phyloP scores from a whole-genome alignment of 2,797 vertebrate genomes.

The Anableps anableps region DNA sequence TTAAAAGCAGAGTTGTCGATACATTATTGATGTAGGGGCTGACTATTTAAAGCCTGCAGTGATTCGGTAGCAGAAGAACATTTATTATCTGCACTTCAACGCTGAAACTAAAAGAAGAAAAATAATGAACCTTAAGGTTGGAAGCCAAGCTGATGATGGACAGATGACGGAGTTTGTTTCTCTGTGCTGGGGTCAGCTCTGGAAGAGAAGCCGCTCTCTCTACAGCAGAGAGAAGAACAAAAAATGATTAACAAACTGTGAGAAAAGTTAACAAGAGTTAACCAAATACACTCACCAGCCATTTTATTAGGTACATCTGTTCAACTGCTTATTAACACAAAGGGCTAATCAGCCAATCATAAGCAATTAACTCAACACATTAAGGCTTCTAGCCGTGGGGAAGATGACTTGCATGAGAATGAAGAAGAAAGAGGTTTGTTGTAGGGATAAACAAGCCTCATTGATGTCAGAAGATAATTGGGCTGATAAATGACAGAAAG shows the following conservation, averaged over 20 bases:
- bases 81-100: slow-evolving; percentile 18
- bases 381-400: neutral
- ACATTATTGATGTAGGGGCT: slow-evolving; percentile 38
- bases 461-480: too few relatives aligned
- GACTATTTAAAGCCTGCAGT: slow-evolving; percentile 25
- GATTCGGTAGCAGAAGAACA: slow-evolving; percentile 16
- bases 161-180: slow-evolving; percentile 95
- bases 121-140: slow-evolving; percentile 88
- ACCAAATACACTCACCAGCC: neutral
- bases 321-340: neutral
- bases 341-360: neutral
- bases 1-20: slow-evolving; percentile 36
- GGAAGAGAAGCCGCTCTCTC: slow-evolving; percentile 86
- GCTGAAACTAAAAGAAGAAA: slow-evolving; percentile 14
- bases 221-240: slow-evolving; percentile 40
- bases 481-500: too few relatives aligned
- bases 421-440: neutral
- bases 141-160: slow-evolving; percentile 96
- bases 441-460: too few relatives aligned
- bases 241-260: slow-evolving; percentile 11
- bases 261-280: neutral
- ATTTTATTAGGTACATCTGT: neutral
- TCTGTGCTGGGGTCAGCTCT: slow-evolving; percentile 92
- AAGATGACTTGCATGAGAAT: neutral
- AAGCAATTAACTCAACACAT: neutral